These are phyloP conservation scores for Malurus melanocephalus DNA, from an alignment of 2,113 vertebrate species.

Conservation along the genomic window DNA sequence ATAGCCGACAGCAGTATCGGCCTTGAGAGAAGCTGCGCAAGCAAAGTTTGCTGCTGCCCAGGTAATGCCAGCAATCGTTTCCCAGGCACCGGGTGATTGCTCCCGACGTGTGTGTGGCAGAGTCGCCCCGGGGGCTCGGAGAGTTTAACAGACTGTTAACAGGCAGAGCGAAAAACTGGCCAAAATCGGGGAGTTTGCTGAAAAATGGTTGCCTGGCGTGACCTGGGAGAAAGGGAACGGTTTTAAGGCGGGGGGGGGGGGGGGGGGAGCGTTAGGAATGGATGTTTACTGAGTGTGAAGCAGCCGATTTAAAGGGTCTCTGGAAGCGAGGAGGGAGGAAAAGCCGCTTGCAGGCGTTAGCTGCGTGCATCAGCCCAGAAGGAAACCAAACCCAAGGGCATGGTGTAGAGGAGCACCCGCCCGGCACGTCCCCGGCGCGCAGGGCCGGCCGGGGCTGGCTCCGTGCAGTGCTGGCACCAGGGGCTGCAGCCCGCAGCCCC, in stretches of 20 bases:
- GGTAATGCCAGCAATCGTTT: constrained; percentile 23
- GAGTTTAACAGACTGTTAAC: constrained; percentile 16
- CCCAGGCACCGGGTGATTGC: neutral
- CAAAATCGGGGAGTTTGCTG: constrained; percentile 7
- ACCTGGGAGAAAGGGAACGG: neutral
- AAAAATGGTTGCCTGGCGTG: neutral
- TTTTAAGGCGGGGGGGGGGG: neutral
- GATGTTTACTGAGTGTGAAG: neutral
- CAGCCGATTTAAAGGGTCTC: neutral
- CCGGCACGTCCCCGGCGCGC: accelerated
- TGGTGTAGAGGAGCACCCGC: neutral
- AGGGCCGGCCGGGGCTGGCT: neutral
- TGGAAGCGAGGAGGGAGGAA: neutral
- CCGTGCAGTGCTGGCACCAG: neutral
- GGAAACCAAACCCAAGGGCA: neutral
- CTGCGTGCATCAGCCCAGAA: neutral
- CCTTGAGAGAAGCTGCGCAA: neutral
- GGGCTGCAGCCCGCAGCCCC: neutral
- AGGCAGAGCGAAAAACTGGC: neutral
- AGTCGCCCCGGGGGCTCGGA: neutral
- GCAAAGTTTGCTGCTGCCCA: constrained; percentile 41
- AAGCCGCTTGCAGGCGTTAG: neutral
- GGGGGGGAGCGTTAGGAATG: neutral
- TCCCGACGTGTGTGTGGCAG: neutral
- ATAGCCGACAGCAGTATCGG: neutral